These are phyloP conservation scores for Amphimedon queenslandica DNA, from an alignment of 37 sponge, comb jelly and placozoan species.

Conservation along the genomic window DNA sequence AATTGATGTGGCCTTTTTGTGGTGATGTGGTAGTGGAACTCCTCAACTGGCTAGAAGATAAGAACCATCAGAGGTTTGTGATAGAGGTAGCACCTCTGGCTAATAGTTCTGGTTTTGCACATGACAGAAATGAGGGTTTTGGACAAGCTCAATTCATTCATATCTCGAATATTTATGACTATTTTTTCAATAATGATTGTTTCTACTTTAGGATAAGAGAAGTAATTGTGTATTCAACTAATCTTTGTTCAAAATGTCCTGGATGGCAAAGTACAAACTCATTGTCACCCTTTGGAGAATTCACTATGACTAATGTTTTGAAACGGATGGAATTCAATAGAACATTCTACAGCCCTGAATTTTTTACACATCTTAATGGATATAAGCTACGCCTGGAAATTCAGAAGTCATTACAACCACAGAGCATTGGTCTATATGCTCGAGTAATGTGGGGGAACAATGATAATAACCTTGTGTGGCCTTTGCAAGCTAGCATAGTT, in stretches of 20 bases:
- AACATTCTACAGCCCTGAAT: background rate
- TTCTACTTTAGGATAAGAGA: background rate
- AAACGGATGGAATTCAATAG: background rate
- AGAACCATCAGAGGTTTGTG: background rate
- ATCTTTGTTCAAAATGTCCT: background rate
- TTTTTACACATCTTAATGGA: background rate
- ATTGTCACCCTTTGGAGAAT: background rate
- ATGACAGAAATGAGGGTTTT: background rate
- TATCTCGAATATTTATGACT: background rate
- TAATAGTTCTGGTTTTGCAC: background rate
- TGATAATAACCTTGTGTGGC: slow-evolving; percentile 6
- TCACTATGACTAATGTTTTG: background rate
- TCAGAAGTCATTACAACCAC: background rate
- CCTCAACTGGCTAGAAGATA: background rate
- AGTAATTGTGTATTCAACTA: slow-evolving; percentile 4
- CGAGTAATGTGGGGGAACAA: background rate
- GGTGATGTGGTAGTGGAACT: background rate
- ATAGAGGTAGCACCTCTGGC: background rate
- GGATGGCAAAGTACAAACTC: background rate
- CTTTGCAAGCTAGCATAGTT: slow-evolving; percentile 2
- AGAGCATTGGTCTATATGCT: background rate
- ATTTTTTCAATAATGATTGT: slow-evolving; percentile 11
- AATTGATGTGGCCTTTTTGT: background rate
- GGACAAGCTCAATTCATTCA: background rate
- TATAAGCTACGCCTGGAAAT: background rate